Evolutionary conservation across 2,797 vertebrate genomes (phyloP).

Genomic region (Atherinosoma microstoma): DNA sequence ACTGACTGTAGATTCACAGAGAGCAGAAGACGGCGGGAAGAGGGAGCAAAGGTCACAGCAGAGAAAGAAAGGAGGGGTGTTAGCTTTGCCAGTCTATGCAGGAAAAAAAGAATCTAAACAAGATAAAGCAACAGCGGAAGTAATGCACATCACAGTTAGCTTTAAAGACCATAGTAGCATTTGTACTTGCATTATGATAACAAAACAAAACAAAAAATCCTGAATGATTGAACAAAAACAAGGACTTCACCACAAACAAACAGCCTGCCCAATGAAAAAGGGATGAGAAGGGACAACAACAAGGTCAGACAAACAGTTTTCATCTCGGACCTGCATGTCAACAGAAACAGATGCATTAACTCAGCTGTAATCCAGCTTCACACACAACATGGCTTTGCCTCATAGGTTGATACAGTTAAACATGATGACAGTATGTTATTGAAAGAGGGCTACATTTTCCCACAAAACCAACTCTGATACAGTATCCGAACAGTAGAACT

Average conservation of each 20-base stretch:
- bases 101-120: constrained; percentile 67
- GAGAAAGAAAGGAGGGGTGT: constrained; percentile 82
- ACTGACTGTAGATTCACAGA: constrained; percentile 86
- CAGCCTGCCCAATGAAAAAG: constrained; percentile 60
- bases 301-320: constrained; percentile 3
- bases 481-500: constrained; percentile 9
- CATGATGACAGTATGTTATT: neutral
- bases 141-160: constrained; percentile 89
- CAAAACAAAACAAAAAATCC: constrained; percentile 52
- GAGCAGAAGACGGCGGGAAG: constrained; percentile 80
- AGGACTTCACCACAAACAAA: constrained; percentile 75
- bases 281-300: neutral
- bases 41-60: constrained; percentile 88
- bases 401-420: neutral
- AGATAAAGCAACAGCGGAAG: constrained; percentile 79
- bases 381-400: constrained; percentile 36
- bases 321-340: constrained; percentile 28
- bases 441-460: constrained; percentile 21
- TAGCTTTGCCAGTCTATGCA: constrained; percentile 85
- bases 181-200: constrained; percentile 74
- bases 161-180: constrained; percentile 77
- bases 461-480: constrained; percentile 20
- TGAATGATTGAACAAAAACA: constrained; percentile 71
- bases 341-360: constrained; percentile 22
- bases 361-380: constrained; percentile 27